Evolutionary conservation across 2,888 invertebrate genomes (phyloP).

Genomic region (Epistrophe grossulariae): DNA sequence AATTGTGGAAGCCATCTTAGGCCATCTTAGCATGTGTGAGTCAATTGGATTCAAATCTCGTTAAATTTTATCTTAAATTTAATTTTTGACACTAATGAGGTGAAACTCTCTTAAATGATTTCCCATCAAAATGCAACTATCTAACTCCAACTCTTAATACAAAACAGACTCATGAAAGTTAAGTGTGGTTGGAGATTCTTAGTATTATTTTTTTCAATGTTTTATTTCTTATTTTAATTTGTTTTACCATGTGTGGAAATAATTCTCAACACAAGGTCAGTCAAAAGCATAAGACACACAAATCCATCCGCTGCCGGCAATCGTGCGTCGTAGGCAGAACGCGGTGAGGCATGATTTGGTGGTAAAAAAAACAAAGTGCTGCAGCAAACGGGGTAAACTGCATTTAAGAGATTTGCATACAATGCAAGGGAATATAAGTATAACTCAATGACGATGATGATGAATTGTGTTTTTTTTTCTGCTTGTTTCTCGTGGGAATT

Average conservation of each 20-base stretch:
- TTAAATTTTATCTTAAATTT: no score
- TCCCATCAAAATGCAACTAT: no score
- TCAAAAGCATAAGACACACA: constrained; percentile 39
- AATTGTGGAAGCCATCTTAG: no score
- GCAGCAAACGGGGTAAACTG: constrained; percentile 31
- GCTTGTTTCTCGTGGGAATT: constrained; percentile 37
- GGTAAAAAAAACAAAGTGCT: background rate
- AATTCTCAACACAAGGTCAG: constrained; percentile 60
- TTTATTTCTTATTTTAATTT: constrained; percentile 39
- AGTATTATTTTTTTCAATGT: constrained; percentile 16
- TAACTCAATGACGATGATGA: constrained; percentile 30
- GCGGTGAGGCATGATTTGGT: background rate
- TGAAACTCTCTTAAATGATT: no score
- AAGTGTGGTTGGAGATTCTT: no score
- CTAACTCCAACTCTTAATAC: no score
- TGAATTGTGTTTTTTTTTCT: constrained; percentile 19
- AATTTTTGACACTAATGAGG: no score
- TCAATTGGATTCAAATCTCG: no score
- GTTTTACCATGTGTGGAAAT: constrained; percentile 53
- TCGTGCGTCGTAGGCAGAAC: background rate
- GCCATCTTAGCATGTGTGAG: no score
- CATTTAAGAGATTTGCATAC: constrained; percentile 45
- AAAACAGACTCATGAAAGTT: no score
- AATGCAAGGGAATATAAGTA: constrained; percentile 23
- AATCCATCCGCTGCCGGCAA: background rate